These are phyloP conservation scores for Diabrotica balteata DNA, from an alignment of 2,888 invertebrate species.

Conservation along the genomic window DNA sequence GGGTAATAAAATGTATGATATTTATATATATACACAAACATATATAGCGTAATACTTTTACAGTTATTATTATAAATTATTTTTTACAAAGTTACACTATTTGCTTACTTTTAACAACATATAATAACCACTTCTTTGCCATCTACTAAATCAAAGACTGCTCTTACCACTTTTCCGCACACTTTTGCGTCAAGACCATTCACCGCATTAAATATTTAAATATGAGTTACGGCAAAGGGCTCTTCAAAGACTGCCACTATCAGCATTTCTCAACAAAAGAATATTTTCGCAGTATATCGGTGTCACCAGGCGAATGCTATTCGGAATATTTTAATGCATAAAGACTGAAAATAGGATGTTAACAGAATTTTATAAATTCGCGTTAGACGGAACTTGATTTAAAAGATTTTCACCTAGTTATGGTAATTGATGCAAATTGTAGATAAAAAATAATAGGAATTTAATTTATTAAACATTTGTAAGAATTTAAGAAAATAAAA, in stretches of 20 bases:
- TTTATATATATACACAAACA: no score
- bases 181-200: conserved; percentile 21
- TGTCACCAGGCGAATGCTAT: conserved; percentile 3
- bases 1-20: no score
- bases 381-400: background rate
- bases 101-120: no score
- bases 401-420: no score
- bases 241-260: conserved; percentile 23
- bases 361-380: conserved; percentile 6
- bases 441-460: no score
- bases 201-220: conserved; percentile 26
- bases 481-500: no score
- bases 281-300: conserved; percentile 25
- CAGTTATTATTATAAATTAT: no score
- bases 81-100: no score
- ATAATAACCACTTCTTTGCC: no score
- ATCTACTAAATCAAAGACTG: conserved; percentile 15
- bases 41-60: no score
- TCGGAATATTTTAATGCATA: background rate
- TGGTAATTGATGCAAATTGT: no score
- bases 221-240: conserved; percentile 14
- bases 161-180: conserved; percentile 9
- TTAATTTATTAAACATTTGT: no score
- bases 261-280: conserved; percentile 28
- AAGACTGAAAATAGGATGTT: background rate